phyloP scores from a whole-genome alignment of 2,888 invertebrate species.

The Cyclophora albipunctata region DNA sequence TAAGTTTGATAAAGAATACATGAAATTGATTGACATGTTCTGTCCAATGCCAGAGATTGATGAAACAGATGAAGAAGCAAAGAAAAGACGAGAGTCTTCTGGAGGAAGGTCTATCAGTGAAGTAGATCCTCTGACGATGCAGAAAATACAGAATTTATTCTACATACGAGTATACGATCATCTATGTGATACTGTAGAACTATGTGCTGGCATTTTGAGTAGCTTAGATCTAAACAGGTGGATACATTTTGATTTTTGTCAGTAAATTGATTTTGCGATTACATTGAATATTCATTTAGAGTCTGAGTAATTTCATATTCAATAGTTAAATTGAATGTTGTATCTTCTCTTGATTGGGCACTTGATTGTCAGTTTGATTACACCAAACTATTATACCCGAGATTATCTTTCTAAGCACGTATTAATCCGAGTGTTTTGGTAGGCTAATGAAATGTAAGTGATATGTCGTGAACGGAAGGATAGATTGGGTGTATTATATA shows the following conservation, averaged over 20 bases:
- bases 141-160: constrained; percentile 38
- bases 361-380: too few species aligned
- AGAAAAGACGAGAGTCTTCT: neutral
- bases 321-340: neutral
- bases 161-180: constrained; percentile 46
- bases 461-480: neutral
- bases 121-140: constrained; percentile 12
- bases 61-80: neutral
- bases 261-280: constrained; percentile 2
- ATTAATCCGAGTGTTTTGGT: neutral
- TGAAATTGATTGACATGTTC: constrained; percentile 22
- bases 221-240: constrained; percentile 59
- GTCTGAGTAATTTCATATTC: neutral
- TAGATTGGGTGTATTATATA: too few species aligned
- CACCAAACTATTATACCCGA: too few species aligned
- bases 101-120: neutral
- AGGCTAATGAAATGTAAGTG: constrained; percentile 5
- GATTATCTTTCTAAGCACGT: neutral
- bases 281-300: too few species aligned
- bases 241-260: constrained; percentile 63
- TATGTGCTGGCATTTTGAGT: constrained; percentile 50
- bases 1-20: constrained; percentile 43
- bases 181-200: constrained; percentile 40
- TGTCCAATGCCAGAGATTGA: neutral
- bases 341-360: neutral